Conservation (phyloP, 2,888 invertebrate species). For the Diogma glabrata region DNA sequence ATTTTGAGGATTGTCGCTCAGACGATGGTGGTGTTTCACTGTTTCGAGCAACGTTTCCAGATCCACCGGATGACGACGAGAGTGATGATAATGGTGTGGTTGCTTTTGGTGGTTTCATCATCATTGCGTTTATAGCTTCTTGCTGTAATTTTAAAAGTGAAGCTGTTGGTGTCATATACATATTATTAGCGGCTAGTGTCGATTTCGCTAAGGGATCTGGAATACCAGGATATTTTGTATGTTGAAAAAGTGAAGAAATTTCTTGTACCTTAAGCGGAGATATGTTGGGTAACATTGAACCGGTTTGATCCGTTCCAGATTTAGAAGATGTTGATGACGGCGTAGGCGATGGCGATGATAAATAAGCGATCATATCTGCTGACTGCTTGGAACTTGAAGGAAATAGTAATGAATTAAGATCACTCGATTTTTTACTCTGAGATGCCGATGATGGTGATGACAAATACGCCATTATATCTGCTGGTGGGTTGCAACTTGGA, state of each 20-base stretch:
- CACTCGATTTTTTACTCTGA: too few species aligned
- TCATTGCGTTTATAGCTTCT: constrained; percentile 38
- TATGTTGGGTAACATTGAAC: constrained; percentile 17
- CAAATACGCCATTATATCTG: constrained; percentile 23
- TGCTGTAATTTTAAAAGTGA: constrained; percentile 54
- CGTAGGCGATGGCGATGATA: constrained; percentile 15
- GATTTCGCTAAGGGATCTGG: constrained; percentile 68
- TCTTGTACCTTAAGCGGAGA: constrained; percentile 40
- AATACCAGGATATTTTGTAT: constrained; percentile 38
- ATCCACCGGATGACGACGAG: constrained; percentile 22
- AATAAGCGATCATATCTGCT: constrained; percentile 23
- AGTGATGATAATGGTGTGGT: constrained; percentile 25
- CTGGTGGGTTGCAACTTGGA: neutral
- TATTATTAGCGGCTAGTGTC: constrained; percentile 62
- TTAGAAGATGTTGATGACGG: constrained; percentile 17
- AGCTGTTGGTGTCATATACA: constrained; percentile 59
- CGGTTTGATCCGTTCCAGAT: constrained; percentile 23
- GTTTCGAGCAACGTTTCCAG: constrained; percentile 20
- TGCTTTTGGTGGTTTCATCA: constrained; percentile 41
- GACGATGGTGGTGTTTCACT: constrained; percentile 32
- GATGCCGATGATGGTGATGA: constrained; percentile 15
- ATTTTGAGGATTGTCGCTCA: constrained; percentile 33
- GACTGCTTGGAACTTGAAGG: neutral
- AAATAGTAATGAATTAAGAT: constrained; percentile 20
- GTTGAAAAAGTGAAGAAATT: constrained; percentile 38